Conservation (phyloP, 1,140 invertebrate species). For the Olivierus martensii region DNA sequence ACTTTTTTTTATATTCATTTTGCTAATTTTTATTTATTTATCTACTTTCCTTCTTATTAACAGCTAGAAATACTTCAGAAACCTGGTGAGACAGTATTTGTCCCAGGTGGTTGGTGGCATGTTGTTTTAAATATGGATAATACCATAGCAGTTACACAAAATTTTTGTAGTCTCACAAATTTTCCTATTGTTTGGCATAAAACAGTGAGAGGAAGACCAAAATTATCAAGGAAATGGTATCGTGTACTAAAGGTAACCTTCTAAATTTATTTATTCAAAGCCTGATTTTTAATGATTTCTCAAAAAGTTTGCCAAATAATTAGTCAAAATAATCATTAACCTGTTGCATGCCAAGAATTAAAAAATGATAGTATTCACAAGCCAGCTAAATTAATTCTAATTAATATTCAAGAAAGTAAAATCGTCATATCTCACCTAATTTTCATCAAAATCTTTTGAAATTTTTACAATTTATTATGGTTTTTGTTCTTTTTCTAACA, state of each 20-base stretch:
- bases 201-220: conserved; percentile 85
- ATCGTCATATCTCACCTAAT: no score
- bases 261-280: no score
- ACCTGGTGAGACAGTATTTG: conserved; percentile 96
- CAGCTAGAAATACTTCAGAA: conserved; percentile 90
- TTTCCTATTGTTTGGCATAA: conserved; percentile 94
- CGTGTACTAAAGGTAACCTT: conserved; percentile 44
- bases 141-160: conserved; percentile 95
- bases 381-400: no score
- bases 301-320: no score
- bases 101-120: conserved; percentile 97
- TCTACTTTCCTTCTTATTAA: conserved; percentile 11
- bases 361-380: no score
- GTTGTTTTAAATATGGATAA: conserved; percentile 93
- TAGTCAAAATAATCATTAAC: no score
- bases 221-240: conserved; percentile 78
- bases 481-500: no score
- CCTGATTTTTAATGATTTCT: no score
- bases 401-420: no score
- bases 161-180: conserved; percentile 91
- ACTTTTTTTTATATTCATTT: neutral
- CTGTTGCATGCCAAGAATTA: no score
- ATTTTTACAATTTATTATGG: no score
- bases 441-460: no score
- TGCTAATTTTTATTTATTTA: neutral